A percentile compares a stretch with the other conserved stretches of the same genome.
Evolutionary conservation across 2,797 vertebrate genomes (phyloP).

Genomic region (Aphelocoma californica): DNA sequence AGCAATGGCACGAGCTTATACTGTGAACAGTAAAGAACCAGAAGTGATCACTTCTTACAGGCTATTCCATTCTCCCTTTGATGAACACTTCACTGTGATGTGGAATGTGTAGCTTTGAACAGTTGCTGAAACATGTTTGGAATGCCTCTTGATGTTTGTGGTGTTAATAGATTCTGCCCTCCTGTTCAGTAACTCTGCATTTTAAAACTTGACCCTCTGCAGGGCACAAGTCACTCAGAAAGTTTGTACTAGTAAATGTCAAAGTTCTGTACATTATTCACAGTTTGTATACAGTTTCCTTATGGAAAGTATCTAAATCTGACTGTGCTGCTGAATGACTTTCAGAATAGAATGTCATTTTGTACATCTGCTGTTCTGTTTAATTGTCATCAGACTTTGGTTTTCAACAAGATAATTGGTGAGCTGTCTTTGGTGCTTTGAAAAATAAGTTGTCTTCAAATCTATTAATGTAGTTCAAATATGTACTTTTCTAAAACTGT

Average conservation of each 20-base stretch:
- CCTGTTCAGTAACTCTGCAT: neutral
- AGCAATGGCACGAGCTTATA: neutral
- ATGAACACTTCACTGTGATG: neutral
- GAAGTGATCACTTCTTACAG: neutral
- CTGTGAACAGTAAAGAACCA: neutral
- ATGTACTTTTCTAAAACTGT: neutral
- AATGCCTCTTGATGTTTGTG: neutral
- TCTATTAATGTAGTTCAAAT: constrained; percentile 12
- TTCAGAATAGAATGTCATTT: constrained; percentile 1
- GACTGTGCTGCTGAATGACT: neutral
- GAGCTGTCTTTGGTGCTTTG: constrained; percentile 35
- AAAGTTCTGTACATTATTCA: neutral
- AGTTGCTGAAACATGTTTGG: neutral
- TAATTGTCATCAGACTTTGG: constrained; percentile 36
- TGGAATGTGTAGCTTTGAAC: neutral
- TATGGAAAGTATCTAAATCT: neutral
- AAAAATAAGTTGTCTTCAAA: constrained; percentile 45
- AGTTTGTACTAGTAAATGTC: neutral
- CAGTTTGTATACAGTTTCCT: neutral
- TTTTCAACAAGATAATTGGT: constrained; percentile 37
- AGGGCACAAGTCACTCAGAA: neutral
- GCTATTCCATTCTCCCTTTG: neutral
- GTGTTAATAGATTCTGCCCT: constrained; percentile 16
- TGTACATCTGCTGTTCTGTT: neutral
- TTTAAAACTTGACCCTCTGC: neutral